Evolutionary conservation across 2,797 vertebrate genomes (phyloP).

Genomic region (Myotis vivesi): DNA sequence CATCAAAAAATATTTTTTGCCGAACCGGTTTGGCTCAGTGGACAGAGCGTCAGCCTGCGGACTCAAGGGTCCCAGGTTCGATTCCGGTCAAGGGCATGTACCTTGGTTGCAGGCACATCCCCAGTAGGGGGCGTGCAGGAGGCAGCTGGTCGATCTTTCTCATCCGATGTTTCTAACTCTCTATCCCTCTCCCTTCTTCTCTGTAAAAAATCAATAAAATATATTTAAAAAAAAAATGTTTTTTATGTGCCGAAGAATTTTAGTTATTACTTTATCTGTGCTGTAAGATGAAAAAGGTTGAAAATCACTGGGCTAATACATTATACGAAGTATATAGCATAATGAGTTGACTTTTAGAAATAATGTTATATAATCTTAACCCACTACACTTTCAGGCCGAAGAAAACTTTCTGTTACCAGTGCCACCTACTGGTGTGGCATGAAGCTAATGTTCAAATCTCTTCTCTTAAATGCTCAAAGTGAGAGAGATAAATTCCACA

Average conservation of each 20-base stretch:
- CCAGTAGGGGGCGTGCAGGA: no score
- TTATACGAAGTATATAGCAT: not conserved
- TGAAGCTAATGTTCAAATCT: constrained; percentile 34
- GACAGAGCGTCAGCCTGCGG: no score
- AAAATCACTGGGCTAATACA: not conserved
- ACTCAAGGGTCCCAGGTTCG: no score
- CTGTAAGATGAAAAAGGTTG: not conserved
- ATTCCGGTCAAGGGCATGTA: no score
- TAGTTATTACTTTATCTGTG: not conserved
- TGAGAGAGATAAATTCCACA: constrained; percentile 36
- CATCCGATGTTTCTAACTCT: no score
- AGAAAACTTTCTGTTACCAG: constrained; percentile 30
- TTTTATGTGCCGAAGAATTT: not conserved
- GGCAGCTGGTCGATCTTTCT: no score
- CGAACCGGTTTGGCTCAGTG: no score
- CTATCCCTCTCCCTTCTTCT: no score
- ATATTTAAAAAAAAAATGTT: no score
- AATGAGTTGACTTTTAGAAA: not conserved
- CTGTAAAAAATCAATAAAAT: no score
- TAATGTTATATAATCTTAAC: constrained; percentile 6
- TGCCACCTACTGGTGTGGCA: constrained; percentile 47
- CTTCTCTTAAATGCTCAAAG: constrained; percentile 32
- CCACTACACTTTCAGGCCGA: not conserved
- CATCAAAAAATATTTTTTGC: not conserved
- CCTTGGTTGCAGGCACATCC: no score